Evolutionary conservation across 2,888 invertebrate genomes (phyloP).

Genomic region (Pheosia tremula): DNA sequence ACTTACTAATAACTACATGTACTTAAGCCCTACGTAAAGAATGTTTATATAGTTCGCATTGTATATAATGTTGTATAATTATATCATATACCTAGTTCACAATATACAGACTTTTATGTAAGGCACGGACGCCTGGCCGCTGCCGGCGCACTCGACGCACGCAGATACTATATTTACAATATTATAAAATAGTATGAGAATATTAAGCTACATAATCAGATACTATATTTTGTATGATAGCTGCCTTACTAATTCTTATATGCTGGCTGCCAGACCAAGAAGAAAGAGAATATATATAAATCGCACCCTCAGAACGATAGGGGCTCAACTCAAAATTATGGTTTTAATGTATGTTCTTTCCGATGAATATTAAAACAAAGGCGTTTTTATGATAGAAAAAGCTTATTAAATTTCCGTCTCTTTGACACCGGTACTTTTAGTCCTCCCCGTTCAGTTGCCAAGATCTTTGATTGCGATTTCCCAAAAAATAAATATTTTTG

Average conservation of each 20-base stretch:
- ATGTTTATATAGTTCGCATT: slow-evolving; percentile 21
- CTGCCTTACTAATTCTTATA: not conserved
- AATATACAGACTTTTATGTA: slow-evolving; percentile 65
- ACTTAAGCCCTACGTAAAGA: slow-evolving; percentile 30
- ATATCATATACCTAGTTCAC: slow-evolving; percentile 40
- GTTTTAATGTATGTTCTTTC: too few species aligned
- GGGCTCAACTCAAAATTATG: too few species aligned
- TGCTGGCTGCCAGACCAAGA: not conserved
- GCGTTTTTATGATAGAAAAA: too few species aligned
- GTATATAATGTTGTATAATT: slow-evolving; percentile 19
- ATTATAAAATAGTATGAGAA: not conserved
- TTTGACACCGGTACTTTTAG: too few species aligned
- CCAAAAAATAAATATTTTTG: too few species aligned
- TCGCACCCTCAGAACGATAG: too few species aligned
- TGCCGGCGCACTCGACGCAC: slow-evolving; percentile 28
- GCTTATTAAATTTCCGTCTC: too few species aligned
- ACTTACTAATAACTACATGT: slow-evolving; percentile 26
- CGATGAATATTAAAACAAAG: too few species aligned
- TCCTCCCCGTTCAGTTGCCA: too few species aligned
- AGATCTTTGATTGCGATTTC: too few species aligned
- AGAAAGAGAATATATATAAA: not conserved
- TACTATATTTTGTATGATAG: not conserved
- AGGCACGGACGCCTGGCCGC: slow-evolving; percentile 68
- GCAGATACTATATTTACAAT: slow-evolving; percentile 3
- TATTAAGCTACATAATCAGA: not conserved